A percentile compares a stretch with the other conserved stretches of the same genome.
Evolutionary conservation across 2,113 vertebrate species (phyloP).

Genomic region (Clarias magur): DNA sequence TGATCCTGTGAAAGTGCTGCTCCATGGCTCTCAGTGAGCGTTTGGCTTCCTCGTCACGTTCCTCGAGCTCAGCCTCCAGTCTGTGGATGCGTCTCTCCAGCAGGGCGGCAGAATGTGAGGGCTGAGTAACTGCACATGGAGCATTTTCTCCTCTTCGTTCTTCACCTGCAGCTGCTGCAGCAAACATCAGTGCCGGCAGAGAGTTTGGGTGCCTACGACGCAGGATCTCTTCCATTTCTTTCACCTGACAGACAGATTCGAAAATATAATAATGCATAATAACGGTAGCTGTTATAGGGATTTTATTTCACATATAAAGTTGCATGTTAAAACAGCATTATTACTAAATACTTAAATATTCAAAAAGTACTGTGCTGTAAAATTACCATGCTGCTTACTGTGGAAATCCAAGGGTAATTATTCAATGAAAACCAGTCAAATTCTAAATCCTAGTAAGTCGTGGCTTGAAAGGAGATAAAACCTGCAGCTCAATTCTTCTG

Average conservation of each 20-base stretch:
- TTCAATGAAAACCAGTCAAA: neutral
- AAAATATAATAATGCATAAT: neutral
- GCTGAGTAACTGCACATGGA: conserved; percentile 58
- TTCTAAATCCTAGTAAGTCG: neutral
- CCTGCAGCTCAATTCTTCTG: neutral
- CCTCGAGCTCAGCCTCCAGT: conserved; percentile 88
- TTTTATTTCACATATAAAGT: neutral
- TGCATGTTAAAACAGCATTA: neutral
- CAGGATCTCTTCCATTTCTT: conserved; percentile 89
- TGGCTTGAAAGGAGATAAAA: neutral
- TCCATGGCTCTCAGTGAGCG: conserved; percentile 86
- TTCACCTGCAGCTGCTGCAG: conserved; percentile 75
- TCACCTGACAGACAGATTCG: conserved; percentile 74
- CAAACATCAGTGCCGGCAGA: conserved; percentile 86
- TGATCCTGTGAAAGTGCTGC: conserved; percentile 88
- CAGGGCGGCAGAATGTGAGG: conserved; percentile 66
- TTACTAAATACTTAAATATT: neutral
- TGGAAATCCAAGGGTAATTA: neutral
- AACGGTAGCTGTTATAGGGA: neutral
- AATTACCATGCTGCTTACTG: neutral
- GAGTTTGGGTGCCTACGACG: conserved; percentile 87
- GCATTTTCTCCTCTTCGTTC: neutral
- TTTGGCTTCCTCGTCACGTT: conserved; percentile 87
- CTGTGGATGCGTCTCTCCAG: conserved; percentile 85
- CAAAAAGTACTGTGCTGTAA: neutral